Evolutionary conservation across 2,797 vertebrate genomes (phyloP).

Genomic region (Urosaurus nigricauda): DNA sequence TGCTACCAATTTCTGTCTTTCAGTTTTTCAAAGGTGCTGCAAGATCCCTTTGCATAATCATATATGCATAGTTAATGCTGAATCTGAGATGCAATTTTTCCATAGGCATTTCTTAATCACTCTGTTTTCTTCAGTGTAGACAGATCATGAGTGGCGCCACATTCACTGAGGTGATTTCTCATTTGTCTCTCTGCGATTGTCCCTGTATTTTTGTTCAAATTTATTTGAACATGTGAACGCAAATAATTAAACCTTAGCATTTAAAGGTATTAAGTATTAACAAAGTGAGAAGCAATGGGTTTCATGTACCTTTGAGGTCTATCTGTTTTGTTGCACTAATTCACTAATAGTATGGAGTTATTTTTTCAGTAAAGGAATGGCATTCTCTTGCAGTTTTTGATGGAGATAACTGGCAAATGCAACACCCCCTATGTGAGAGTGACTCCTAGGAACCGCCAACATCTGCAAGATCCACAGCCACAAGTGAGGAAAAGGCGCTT

Average conservation of each 20-base stretch:
- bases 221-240: neutral
- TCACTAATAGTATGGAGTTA: neutral
- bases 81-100: neutral
- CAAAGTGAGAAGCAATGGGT: neutral
- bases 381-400: conserved; percentile 69
- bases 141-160: neutral
- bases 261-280: neutral
- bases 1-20: no score
- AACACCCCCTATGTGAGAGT: conserved; percentile 28
- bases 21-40: no score
- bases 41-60: no score
- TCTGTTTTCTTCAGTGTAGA: neutral
- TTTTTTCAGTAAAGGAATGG: neutral
- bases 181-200: neutral
- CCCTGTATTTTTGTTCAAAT: neutral
- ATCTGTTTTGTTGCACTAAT: neutral
- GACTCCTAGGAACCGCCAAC: neutral
- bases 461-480: conserved; percentile 51
- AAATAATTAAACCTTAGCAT: neutral
- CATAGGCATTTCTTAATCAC: neutral
- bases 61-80: no score
- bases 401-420: conserved; percentile 66
- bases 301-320: neutral
- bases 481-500: conserved; percentile 70
- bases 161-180: neutral